Evolutionary conservation across 2,797 vertebrate genomes (phyloP).

Genomic region (Alfaro cultratus): DNA sequence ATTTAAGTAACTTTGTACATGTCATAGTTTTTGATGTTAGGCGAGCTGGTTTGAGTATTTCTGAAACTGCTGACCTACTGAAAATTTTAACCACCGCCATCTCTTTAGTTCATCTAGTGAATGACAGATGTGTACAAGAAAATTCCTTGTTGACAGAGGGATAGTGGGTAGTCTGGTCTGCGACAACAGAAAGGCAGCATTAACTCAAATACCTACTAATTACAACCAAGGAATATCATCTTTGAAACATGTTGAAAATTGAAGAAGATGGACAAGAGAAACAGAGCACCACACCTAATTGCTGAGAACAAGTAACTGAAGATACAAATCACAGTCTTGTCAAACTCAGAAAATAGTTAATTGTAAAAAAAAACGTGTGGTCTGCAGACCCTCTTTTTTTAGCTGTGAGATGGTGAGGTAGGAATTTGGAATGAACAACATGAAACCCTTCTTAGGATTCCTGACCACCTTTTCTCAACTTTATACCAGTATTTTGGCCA

Average conservation of each 20-base stretch:
- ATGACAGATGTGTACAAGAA: neutral
- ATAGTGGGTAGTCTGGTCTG: neutral
- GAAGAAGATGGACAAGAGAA: neutral
- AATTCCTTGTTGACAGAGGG: neutral
- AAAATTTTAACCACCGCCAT: neutral
- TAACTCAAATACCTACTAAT: neutral
- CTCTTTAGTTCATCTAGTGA: too few species aligned
- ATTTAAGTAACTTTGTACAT: neutral
- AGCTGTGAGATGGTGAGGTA: neutral
- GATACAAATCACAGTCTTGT: neutral
- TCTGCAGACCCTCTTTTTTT: neutral
- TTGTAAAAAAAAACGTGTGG: neutral
- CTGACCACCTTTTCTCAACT: neutral
- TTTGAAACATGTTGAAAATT: neutral
- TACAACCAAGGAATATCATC: neutral
- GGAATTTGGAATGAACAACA: neutral
- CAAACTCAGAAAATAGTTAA: neutral
- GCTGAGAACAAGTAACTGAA: neutral
- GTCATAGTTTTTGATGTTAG: neutral
- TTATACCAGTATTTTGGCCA: neutral
- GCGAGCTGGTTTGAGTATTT: neutral
- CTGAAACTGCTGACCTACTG: neutral
- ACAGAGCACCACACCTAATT: neutral
- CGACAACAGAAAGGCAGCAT: neutral
- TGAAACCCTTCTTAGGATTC: neutral